These are phyloP conservation scores for Prunella strophiata DNA, from an alignment of 2,797 vertebrate species.

Conservation along the genomic window DNA sequence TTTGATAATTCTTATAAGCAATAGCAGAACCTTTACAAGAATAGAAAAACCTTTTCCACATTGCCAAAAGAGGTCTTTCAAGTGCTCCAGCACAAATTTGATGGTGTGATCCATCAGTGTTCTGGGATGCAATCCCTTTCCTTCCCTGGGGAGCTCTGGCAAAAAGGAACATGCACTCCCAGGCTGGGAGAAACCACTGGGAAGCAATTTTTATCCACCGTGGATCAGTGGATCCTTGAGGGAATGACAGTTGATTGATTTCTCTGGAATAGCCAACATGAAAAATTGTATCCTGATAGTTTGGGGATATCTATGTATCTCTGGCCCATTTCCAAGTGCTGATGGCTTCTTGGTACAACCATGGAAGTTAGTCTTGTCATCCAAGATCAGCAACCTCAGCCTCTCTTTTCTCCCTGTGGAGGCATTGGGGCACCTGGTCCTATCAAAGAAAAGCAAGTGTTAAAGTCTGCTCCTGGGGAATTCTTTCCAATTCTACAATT, in stretches of 20 bases:
- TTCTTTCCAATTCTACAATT: not conserved
- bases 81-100: not conserved
- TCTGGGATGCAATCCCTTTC: not conserved
- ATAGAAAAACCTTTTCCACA: not conserved
- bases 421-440: not conserved
- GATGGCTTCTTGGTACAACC: not conserved
- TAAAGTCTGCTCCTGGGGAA: not conserved
- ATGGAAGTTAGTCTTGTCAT: not conserved
- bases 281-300: not conserved
- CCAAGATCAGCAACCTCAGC: not conserved
- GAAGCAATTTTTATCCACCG: not conserved
- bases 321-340: not conserved
- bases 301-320: not conserved
- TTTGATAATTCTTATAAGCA: not conserved
- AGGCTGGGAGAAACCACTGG: not conserved
- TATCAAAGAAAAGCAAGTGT: not conserved
- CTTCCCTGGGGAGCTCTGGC: fast-evolving
- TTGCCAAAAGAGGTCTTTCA: not conserved
- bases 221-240: not conserved
- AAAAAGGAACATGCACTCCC: not conserved
- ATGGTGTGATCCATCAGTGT: not conserved
- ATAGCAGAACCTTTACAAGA: not conserved
- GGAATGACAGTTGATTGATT: not conserved
- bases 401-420: not conserved
- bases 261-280: not conserved